phyloP scores from a whole-genome alignment of 2,113 vertebrate genomes.

The Pituophis catenifer region DNA sequence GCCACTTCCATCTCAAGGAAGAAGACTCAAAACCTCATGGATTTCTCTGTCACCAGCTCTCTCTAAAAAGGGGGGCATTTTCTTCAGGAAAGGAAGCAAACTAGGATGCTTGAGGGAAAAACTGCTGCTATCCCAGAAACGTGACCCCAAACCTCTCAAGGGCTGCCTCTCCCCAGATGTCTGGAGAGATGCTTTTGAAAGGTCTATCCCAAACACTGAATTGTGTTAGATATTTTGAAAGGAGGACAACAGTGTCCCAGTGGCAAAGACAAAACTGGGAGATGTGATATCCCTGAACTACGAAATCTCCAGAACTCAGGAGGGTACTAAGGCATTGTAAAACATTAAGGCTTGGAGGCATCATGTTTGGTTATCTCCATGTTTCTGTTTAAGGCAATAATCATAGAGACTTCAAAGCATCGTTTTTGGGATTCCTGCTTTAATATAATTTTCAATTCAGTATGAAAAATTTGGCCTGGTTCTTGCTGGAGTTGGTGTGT shows the following conservation, averaged over 20 bases:
- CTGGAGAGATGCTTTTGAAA: not conserved
- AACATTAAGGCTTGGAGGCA: not conserved
- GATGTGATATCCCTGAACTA: not conserved
- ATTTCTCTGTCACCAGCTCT: not conserved
- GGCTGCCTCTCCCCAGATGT: not conserved
- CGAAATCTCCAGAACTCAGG: not conserved
- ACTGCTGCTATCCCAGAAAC: not conserved
- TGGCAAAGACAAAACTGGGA: not conserved
- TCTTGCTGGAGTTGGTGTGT: conserved; percentile 50
- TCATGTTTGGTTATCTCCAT: not conserved
- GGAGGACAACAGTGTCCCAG: not conserved
- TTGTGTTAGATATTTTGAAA: not conserved
- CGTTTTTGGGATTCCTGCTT: conserved; percentile 22
- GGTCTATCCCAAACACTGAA: not conserved
- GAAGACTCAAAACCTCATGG: conserved; percentile 36
- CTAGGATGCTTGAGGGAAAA: not conserved
- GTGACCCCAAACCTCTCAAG: not conserved
- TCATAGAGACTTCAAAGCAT: conserved; percentile 19
- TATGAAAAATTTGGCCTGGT: conserved; percentile 26
- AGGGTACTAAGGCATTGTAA: not conserved
- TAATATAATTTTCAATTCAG: conserved; percentile 45
- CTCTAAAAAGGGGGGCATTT: not conserved
- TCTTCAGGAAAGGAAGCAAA: not conserved
- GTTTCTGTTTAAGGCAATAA: conserved; percentile 16
- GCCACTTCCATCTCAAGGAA: conserved; percentile 26